phyloP scores from a whole-genome alignment of 2,797 vertebrate genomes.

The Somateria mollissima region DNA sequence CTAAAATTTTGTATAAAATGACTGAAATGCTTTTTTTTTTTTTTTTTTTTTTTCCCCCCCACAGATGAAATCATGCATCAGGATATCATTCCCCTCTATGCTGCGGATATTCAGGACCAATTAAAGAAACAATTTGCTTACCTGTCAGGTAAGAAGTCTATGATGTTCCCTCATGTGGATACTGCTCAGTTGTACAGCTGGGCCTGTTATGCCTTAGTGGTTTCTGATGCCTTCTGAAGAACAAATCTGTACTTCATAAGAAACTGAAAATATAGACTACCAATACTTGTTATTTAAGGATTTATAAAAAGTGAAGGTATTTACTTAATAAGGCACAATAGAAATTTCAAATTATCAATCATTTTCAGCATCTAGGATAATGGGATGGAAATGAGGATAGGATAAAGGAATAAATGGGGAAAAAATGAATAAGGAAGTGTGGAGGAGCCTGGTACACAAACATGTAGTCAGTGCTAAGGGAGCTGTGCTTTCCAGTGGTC shows the following conservation, averaged over 20 bases:
- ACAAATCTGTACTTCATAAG: neutral
- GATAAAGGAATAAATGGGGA: neutral
- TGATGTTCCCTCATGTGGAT: neutral
- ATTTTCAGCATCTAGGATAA: neutral
- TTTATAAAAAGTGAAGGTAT: neutral
- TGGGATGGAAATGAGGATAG: neutral
- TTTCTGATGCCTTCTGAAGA: neutral
- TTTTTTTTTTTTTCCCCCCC: neutral
- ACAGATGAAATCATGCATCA: constrained; percentile 99
- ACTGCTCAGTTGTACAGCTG: rapidly evolving
- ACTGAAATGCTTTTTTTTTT: neutral
- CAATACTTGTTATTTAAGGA: neutral
- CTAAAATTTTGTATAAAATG: neutral
- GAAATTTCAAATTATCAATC: neutral
- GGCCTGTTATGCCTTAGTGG: neutral
- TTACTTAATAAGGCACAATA: too few species aligned
- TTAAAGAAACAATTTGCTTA: constrained; percentile 94
- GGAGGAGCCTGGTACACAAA: neutral
- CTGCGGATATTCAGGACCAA: constrained; percentile 92
- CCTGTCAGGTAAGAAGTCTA: constrained; percentile 88
- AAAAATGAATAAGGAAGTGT: neutral
- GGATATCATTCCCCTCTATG: constrained; percentile 88
- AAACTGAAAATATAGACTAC: neutral
- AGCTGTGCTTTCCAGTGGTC: neutral
- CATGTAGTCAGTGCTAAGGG: neutral